A percentile compares a stretch with the other conserved stretches of the same genome.
Evolutionary conservation across 1,140 invertebrate species (phyloP).

Genomic region (Steinernema khuongi): DNA sequence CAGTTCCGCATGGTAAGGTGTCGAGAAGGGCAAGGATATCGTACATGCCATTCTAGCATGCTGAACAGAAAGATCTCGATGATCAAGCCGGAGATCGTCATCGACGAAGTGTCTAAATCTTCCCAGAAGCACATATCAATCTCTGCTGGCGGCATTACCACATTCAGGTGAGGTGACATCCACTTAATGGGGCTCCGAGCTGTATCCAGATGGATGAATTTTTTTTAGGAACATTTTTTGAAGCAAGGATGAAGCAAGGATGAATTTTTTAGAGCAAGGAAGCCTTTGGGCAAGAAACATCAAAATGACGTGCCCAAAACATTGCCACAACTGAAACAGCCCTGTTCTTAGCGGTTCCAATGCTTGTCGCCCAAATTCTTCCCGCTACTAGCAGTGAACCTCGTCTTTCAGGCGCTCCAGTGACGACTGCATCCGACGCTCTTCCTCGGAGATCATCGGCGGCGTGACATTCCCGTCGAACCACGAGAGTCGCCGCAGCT

Average conservation of each 20-base stretch:
- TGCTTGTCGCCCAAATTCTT: too few relatives aligned
- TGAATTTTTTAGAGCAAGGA: conserved; percentile 19
- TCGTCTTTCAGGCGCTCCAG: conserved; percentile 48
- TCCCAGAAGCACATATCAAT: conserved; percentile 48
- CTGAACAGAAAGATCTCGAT: conserved; percentile 37
- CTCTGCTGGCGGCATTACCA: conserved; percentile 54
- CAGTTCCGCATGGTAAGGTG: conserved; percentile 47
- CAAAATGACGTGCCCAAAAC: too few relatives aligned
- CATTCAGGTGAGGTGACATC: conserved; percentile 38
- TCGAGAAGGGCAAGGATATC: not conserved
- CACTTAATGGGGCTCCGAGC: not conserved
- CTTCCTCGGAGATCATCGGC: conserved; percentile 54
- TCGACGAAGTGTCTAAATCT: conserved; percentile 47
- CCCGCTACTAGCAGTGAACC: not conserved
- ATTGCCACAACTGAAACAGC: too few relatives aligned
- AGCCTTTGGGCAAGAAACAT: too few relatives aligned
- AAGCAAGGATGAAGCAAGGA: not conserved
- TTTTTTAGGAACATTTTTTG: conserved; percentile 12
- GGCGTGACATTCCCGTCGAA: conserved; percentile 53
- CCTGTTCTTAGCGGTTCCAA: too few relatives aligned
- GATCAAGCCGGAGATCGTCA: conserved; percentile 56
- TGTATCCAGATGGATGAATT: conserved; percentile 17
- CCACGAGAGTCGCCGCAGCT: conserved; percentile 48
- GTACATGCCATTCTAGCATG: conserved; percentile 8
- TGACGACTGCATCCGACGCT: conserved; percentile 52